These are phyloP conservation scores for Limnephilus marmoratus DNA, from an alignment of 2,888 invertebrate genomes.

Conservation along the genomic window DNA sequence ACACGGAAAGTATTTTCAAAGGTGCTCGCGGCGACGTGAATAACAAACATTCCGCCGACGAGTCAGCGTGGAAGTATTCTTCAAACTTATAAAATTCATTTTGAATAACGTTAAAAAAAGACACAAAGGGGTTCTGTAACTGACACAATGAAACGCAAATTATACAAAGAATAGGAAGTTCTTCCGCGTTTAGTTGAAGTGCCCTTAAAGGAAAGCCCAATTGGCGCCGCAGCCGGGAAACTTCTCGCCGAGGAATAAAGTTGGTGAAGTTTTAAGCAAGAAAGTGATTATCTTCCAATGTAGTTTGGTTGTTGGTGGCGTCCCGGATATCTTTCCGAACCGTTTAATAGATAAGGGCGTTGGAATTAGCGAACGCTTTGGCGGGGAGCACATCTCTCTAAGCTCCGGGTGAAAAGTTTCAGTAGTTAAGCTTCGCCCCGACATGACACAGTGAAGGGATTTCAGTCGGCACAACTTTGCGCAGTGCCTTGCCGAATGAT, in stretches of 20 bases:
- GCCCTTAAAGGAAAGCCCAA: constrained; percentile 42
- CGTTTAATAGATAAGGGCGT: constrained; percentile 66
- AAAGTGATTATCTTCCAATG: constrained; percentile 65
- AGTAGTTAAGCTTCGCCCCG: constrained; percentile 61
- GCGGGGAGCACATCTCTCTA: constrained; percentile 62
- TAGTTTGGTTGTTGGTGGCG: constrained; percentile 57
- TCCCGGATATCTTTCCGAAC: constrained; percentile 65
- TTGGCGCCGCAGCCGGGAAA: constrained; percentile 49
- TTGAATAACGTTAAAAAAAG: constrained; percentile 44
- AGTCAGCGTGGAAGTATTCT: not conserved
- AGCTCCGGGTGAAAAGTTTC: constrained; percentile 63
- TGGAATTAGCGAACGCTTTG: constrained; percentile 66
- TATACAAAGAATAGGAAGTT: constrained; percentile 51
- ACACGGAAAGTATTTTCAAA: not conserved
- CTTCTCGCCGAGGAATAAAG: constrained; percentile 59
- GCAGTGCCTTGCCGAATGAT: constrained; percentile 38
- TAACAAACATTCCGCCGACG: constrained; percentile 7
- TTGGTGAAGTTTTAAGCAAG: constrained; percentile 63
- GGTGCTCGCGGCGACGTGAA: constrained; percentile 20
- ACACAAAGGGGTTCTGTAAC: constrained; percentile 46
- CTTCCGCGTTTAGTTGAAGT: constrained; percentile 22
- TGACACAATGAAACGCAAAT: constrained; percentile 55
- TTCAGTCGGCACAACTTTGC: constrained; percentile 7
- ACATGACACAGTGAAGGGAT: constrained; percentile 60
- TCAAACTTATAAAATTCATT: constrained; percentile 35